Evolutionary conservation across 2,113 vertebrate genomes (phyloP), one percentile per base, ranked within the genome.

Genomic region (Oncorhynchus tshawytscha): DNA sequence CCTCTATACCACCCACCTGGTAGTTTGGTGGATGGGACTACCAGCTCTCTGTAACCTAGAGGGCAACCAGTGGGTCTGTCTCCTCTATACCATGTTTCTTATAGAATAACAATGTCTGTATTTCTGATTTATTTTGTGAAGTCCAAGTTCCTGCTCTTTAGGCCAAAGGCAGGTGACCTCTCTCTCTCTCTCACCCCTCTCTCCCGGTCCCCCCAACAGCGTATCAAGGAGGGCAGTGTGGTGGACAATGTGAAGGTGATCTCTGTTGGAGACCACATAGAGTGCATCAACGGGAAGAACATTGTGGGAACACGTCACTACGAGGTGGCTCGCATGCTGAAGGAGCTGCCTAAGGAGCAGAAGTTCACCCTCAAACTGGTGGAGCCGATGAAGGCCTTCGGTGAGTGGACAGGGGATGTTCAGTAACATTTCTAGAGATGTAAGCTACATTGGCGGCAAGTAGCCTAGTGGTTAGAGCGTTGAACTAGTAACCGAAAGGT

Each of bases 351-450:
- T 71, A 95, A 86, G 76, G 93, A 94, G 67, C 88, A 91, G 80
- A 4, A 83, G 48, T 97, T 99, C 86, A 98, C 94, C 31, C 77
- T 99, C 84, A 93, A 95, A 78, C 83, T 99, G 81, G 86, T 97
- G 54, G 98, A 99, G 84, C 96, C 98, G 4, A 94, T 95, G 94
- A 99, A 97, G 88, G 94, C 96, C 13, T 98, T 99, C n/a, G 98
- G 98, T 99, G 91, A 96, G 96, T 95, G 1, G 57, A 48, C 15
- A 18, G 5, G 66, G 66, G 66, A 20, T 29, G 64, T 66, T 4
- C 64, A 24, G 39, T 45, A 45, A 45, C 39, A 11, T 45, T 45
- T 45, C 8, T 11, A 45, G 39, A 45, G 9, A 45, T 45, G 2
- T 11, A 11, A 45, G 2, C 39, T 45, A 45, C 39, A 45, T 11